These are phyloP conservation scores for Echeneis naucrates DNA, from an alignment of 2,797 vertebrate species.

Conservation along the genomic window DNA sequence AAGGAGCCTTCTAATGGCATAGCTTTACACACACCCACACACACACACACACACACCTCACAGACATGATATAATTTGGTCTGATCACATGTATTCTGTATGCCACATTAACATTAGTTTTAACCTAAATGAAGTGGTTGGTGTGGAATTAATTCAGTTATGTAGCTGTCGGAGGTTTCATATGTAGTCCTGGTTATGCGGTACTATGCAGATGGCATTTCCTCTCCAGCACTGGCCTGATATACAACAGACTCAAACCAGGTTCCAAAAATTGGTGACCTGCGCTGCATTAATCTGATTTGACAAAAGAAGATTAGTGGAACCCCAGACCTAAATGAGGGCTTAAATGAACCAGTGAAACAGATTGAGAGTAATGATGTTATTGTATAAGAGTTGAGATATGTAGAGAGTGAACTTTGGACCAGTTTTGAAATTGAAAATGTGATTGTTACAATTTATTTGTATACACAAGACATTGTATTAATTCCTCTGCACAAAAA, in stretches of 20 bases:
- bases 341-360: constrained; percentile 34
- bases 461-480: neutral
- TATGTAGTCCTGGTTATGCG: constrained; percentile 25
- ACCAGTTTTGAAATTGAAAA: neutral
- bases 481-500: neutral
- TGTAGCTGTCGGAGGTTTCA: neutral
- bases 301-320: constrained; percentile 50
- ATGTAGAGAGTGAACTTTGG: neutral
- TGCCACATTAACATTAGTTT: neutral
- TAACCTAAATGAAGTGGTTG: neutral
- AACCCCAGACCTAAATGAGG: constrained; percentile 17
- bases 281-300: constrained; percentile 51
- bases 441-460: neutral
- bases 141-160: neutral
- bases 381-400: neutral
- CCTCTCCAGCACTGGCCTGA: constrained; percentile 20
- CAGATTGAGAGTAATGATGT: constrained; percentile 15
- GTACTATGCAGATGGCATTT: constrained; percentile 34
- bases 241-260: constrained; percentile 2
- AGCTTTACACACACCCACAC: too few species aligned
- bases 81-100: neutral
- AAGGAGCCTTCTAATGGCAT: constrained; percentile 9
- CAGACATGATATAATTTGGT: neutral
- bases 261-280: constrained; percentile 24
- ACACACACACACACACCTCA: too few species aligned